These are phyloP conservation scores for Heliconius charithonia DNA, from an alignment of 2,888 invertebrate species.

Conservation along the genomic window DNA sequence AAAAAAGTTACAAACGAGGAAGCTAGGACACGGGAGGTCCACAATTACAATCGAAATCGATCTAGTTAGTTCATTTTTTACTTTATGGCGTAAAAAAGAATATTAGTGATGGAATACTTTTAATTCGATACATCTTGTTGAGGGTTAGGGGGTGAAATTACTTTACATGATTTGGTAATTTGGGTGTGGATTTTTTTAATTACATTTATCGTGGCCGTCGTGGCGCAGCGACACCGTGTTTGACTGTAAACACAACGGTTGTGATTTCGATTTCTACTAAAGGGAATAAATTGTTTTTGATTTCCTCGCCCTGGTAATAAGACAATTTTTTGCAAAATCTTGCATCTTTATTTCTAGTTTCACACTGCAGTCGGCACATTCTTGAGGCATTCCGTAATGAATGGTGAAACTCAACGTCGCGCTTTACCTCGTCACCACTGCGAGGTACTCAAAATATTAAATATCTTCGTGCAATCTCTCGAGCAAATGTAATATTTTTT, in stretches of 20 bases:
- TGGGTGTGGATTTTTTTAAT: not conserved
- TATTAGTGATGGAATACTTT: not conserved
- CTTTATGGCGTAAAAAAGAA: not conserved
- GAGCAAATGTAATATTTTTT: no score
- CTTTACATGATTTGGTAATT: not conserved
- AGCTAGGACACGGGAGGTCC: not conserved
- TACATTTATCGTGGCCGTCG: no score
- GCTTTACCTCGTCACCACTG: no score
- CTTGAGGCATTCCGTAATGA: no score
- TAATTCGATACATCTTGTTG: constrained; percentile 4
- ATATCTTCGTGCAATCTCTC: no score
- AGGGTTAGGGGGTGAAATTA: constrained; percentile 9
- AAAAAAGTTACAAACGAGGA: not conserved
- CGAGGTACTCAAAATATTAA: no score
- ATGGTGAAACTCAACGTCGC: no score
- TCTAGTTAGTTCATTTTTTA: not conserved
- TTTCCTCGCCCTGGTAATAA: not conserved
- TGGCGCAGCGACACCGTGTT: not conserved
- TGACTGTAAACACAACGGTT: not conserved
- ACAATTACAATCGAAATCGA: not conserved
- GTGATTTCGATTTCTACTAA: not conserved
- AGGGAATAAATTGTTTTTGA: not conserved
- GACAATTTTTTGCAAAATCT: no score
- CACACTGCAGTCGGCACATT: no score
- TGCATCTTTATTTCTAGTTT: no score